Percentiles rank a stretch among this genome's conserved stretches.
phyloP scores from a whole-genome alignment of 2,888 invertebrate genomes.

The Lymantria monacha region DNA sequence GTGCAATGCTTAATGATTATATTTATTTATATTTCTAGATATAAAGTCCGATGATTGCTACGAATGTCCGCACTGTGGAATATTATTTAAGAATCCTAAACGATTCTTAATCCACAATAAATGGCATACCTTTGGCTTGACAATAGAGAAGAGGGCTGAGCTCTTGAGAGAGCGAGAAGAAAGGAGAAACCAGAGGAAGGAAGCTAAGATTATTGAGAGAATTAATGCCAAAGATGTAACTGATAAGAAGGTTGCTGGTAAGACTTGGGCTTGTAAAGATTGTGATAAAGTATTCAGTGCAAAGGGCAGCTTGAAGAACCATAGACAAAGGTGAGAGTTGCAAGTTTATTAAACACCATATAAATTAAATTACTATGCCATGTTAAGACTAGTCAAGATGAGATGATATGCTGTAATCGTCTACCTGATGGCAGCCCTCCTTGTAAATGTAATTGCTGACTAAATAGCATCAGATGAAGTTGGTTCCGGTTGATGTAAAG shows the following conservation, averaged over 20 bases:
- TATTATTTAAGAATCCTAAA: conserved; percentile 61
- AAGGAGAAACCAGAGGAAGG: conserved; percentile 34
- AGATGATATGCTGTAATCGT: too few species aligned
- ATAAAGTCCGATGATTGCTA: conserved; percentile 34
- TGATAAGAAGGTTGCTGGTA: conserved; percentile 26
- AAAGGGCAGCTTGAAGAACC: conserved; percentile 60
- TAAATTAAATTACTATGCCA: too few species aligned
- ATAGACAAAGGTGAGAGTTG: conserved; percentile 58
- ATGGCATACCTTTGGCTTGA: conserved; percentile 69
- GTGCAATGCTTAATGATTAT: too few species aligned
- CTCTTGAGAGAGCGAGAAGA: conserved; percentile 45
- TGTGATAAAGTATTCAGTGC: conserved; percentile 61
- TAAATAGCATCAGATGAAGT: too few species aligned
- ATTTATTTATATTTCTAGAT: background rate
- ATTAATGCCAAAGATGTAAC: conserved; percentile 31
- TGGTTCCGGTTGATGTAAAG: too few species aligned
- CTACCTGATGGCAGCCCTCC: too few species aligned
- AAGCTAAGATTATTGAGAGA: conserved; percentile 39
- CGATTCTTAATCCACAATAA: conserved; percentile 68
- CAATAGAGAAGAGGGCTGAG: conserved; percentile 50
- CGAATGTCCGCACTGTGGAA: conserved; percentile 61
- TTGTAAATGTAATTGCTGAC: too few species aligned
- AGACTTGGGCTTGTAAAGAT: conserved; percentile 54
- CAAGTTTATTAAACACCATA: conserved; percentile 3
- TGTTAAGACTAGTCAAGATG: too few species aligned